phyloP scores from a whole-genome alignment of 2,113 vertebrate genomes.

The Larimichthys polyactis region DNA sequence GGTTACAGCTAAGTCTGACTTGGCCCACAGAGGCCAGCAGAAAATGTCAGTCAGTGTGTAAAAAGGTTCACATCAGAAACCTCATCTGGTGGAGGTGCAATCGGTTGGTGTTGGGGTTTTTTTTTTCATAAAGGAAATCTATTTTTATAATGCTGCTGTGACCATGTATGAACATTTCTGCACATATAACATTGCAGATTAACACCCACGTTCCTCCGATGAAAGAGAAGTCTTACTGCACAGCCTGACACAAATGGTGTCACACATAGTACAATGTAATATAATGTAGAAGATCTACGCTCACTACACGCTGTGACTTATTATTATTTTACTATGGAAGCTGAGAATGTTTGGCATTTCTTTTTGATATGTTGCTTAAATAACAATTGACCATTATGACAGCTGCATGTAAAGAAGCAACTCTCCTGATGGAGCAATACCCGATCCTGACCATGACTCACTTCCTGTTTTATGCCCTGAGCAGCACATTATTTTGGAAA shows the following conservation, averaged over 20 bases:
- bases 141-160: constrained; percentile 14
- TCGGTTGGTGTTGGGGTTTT: background rate
- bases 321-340: background rate
- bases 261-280: background rate
- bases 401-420: too few species aligned
- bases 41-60: background rate
- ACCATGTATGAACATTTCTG: background rate
- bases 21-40: background rate
- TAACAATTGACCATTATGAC: background rate
- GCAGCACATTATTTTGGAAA: background rate
- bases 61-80: background rate
- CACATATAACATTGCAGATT: background rate
- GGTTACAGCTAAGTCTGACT: background rate
- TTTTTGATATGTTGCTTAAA: background rate
- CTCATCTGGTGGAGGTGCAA: background rate
- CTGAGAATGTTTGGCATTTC: background rate
- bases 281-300: background rate
- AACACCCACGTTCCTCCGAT: background rate
- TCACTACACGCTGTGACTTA: background rate
- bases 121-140: constrained; percentile 16
- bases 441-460: constrained; percentile 2
- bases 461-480: background rate
- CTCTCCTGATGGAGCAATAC: background rate
- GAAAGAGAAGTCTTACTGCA: background rate
- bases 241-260: background rate